These are phyloP conservation scores for Chaetura pelagica DNA, from an alignment of 2,113 vertebrate species.

Conservation along the genomic window DNA sequence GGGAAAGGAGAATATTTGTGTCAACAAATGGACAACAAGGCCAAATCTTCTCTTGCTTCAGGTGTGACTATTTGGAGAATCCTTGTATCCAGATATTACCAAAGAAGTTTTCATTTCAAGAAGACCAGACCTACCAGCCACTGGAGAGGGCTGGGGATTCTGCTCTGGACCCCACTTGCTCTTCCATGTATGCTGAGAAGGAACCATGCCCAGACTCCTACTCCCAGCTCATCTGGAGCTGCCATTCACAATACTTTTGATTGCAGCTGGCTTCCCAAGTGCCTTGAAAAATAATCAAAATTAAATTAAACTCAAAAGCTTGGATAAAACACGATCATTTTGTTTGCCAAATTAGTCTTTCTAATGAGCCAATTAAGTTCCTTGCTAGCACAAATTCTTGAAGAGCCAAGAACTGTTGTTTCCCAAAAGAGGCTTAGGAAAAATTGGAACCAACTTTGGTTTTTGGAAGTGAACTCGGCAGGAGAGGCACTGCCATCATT, in stretches of 20 bases:
- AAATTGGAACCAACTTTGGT: not conserved
- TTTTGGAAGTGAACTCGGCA: not conserved
- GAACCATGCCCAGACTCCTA: not conserved
- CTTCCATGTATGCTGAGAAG: not conserved
- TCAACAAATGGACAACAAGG: not conserved
- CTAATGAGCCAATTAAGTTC: not conserved
- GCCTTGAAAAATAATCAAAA: not conserved
- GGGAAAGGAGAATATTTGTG: not conserved
- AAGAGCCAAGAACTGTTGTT: not conserved
- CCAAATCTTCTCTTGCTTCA: not conserved
- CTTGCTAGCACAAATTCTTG: not conserved
- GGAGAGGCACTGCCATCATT: not conserved
- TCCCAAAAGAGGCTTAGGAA: not conserved
- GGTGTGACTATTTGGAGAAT: not conserved
- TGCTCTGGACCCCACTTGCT: not conserved
- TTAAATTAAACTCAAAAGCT: not conserved
- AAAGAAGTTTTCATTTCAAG: not conserved
- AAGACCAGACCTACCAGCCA: not conserved
- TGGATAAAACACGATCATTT: not conserved
- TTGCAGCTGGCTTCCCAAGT: not conserved
- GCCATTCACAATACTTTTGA: not conserved
- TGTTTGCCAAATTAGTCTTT: conserved; percentile 13
- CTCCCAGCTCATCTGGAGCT: not conserved
- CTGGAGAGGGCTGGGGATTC: not conserved
- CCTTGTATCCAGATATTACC: not conserved